Base-by-base conservation (phyloP, 2,888 invertebrate genomes). In the Agapetus fuscipes region DNA sequence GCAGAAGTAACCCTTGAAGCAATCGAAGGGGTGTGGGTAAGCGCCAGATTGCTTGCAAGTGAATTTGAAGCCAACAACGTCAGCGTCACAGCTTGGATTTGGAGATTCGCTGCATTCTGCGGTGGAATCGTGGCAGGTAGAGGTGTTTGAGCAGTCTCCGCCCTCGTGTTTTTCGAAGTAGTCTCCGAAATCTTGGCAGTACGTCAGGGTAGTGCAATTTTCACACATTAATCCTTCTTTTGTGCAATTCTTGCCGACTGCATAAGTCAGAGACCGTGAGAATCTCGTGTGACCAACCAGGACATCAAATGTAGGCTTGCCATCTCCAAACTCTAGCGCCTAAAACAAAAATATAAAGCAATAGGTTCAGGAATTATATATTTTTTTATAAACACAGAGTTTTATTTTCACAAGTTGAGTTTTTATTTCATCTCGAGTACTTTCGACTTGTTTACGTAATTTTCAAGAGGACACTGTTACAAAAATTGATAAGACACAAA, bases 1-100 rank as follows among this genome's bases (percentile, higher is more conserved):
- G 15, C 46, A 46, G n/a, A 41, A 13, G 32, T 42, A 37, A 15
- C 44, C 41, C 25, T 39, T 32, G 9, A 20, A 20, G 12, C 47
- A 44, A 13, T 37, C 24, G 13, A 36, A 37, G 1, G 38, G 24
- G 25, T 44, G 36, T 2, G 47, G 47, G 20, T 41, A 44, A 1
- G 39, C 13, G 3, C 47, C 47, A 12, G n/a, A 3, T 7, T 39
- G 38, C 12, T 32, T 13, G 30, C 44, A 44, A 14, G 12, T 10
- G 25, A 43, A 40, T 10, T 11, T 26, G 26, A 40, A 42, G 12
- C 28, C 33, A 2, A 6, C 4, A 3, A 31, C 14, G 3, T 9
- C 7, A 7, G 20, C 12, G 10, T 32, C 31, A 11, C 47, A 47
- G 4, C 39, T 34, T 3, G 34, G 29, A 13, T 47, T 44, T 3